Evolutionary conservation across 2,888 invertebrate genomes (phyloP), one percentile per base, ranked within the genome.

Genomic region (Ischnura elegans): DNA sequence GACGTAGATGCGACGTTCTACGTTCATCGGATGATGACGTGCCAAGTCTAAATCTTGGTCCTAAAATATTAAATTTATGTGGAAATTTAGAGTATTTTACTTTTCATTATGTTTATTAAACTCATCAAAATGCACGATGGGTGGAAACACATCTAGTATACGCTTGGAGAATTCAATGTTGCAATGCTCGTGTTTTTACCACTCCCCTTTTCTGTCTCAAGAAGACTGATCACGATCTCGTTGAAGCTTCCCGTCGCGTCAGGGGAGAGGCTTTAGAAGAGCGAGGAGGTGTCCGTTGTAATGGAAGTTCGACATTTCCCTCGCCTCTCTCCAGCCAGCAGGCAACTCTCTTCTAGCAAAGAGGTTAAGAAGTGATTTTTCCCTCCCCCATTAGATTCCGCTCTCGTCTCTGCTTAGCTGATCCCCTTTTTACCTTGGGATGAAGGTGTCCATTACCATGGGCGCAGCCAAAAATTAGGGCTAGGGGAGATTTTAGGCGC

Each of bases 281-380:
- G 36, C 36, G 29, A 29, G n/a, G 61, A 36, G 36, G 76, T 76
- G 76, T 76, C 76, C 36, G 76, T 76, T 36, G 76, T 10, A 61
- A 25, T 61, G 36, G 76, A 36, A 76, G 36, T 36, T 76, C 76
- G 76, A 36, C 76, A 76, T 76, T 29, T 36, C 76, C 25, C 25
- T 61, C 61, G n/a, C n/a, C 21, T 10, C 8, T 8, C 25, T 13
- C 16, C 76, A 16, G 0, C 5, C 36, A 2, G 4, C 10, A 5
- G 61, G 29, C 36, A 13, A 36, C 76, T 76, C 2, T n/a, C 66
- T n/a, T 66, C 66, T 66, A 29, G n/a, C 36, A 76, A 76, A 13
- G 29, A 76, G 76, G 76, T 76, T 76, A 76, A 76, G 76, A 76
- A 76, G 76, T 13, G 76, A 76, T 76, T 76, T 76, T 36, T 8